These are phyloP conservation scores for Falco naumanni DNA, from an alignment of 2,797 vertebrate genomes.

Conservation along the genomic window DNA sequence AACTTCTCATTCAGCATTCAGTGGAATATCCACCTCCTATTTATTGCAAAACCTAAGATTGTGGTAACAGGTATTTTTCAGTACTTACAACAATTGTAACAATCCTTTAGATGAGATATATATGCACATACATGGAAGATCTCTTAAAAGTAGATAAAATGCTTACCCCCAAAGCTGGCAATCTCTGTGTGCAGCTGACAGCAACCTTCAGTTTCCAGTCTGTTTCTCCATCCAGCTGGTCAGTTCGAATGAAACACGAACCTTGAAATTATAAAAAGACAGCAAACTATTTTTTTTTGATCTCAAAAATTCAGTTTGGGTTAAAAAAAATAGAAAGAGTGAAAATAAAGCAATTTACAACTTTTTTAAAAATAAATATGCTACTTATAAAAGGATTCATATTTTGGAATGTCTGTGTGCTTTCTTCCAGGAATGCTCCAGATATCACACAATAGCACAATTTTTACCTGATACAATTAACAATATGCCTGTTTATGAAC, in stretches of 20 bases:
- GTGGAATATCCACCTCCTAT: neutral
- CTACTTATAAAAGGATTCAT: neutral
- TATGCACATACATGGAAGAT: neutral
- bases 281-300: neutral
- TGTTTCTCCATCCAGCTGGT: constrained; percentile 97
- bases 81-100: neutral
- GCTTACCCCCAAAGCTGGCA: constrained; percentile 91
- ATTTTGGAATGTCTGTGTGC: neutral
- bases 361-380: neutral
- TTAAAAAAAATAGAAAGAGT: neutral
- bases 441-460: neutral
- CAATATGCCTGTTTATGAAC: neutral
- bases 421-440: neutral
- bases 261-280: constrained; percentile 77
- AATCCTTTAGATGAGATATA: neutral
- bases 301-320: neutral
- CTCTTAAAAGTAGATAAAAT: neutral
- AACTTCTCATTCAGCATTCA: neutral
- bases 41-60: neutral
- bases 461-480: neutral
- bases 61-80: neutral
- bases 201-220: constrained; percentile 98
- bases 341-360: neutral
- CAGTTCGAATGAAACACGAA: constrained; percentile 94
- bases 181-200: constrained; percentile 92